Conservation (phyloP, 1,140 invertebrate genomes). For the Anastatus disparis region DNA sequence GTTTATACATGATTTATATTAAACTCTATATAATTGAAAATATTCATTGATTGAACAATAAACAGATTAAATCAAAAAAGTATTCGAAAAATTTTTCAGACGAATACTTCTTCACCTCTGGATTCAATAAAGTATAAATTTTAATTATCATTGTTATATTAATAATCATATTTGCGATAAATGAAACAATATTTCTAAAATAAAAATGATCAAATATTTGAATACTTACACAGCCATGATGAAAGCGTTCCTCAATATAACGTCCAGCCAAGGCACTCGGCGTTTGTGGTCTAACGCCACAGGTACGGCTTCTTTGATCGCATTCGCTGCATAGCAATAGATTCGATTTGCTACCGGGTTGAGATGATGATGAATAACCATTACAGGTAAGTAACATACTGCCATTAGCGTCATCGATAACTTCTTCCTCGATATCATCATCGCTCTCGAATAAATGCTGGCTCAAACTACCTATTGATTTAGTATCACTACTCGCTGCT, state of each 20-base stretch:
- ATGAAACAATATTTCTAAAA: too few relatives aligned
- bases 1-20: too few relatives aligned
- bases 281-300: conserved; percentile 58
- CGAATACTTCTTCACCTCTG: too few relatives aligned
- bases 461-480: conserved; percentile 63
- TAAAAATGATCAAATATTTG: too few relatives aligned
- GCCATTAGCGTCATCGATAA: not conserved
- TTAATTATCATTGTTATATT: too few relatives aligned
- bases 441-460: conserved; percentile 62
- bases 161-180: too few relatives aligned
- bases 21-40: too few relatives aligned
- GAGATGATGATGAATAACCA: conserved; percentile 47
- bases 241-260: conserved; percentile 57
- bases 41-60: too few relatives aligned
- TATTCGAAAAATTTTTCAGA: too few relatives aligned
- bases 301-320: conserved; percentile 57
- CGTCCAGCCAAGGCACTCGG: conserved; percentile 51
- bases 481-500: conserved; percentile 49
- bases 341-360: conserved; percentile 63
- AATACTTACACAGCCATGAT: conserved; percentile 44
- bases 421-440: conserved; percentile 54
- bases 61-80: too few relatives aligned
- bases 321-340: conserved; percentile 62
- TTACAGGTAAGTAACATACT: conserved; percentile 54
- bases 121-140: too few relatives aligned